Conservation (phyloP, 53 echinoderm and acorn worm genomes). For the Echinometra lucunter region DNA sequence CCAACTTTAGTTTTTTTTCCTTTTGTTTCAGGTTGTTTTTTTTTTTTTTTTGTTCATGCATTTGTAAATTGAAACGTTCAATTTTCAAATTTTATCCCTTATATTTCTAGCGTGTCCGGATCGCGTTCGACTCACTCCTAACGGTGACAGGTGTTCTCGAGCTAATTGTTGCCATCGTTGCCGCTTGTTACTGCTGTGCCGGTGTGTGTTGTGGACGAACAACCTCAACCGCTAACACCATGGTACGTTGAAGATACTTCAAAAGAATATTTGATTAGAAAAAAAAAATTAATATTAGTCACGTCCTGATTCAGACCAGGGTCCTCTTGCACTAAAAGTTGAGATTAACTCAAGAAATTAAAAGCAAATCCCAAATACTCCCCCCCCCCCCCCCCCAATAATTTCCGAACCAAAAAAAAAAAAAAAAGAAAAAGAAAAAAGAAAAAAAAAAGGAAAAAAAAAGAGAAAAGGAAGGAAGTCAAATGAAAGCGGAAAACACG, state of each 20-base stretch:
- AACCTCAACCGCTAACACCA: not conserved
- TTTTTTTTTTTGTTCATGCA: not conserved
- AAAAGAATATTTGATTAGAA: not conserved
- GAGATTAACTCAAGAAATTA: too few relatives aligned
- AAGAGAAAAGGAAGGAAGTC: too few relatives aligned
- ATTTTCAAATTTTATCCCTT: not conserved
- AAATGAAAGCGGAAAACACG: too few relatives aligned
- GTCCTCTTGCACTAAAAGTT: too few relatives aligned
- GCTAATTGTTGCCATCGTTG: not conserved
- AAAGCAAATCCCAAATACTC: too few relatives aligned
- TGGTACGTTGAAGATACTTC: not conserved
- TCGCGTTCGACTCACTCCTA: not conserved
- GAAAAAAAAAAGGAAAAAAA: too few relatives aligned
- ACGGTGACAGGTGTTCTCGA: not conserved
- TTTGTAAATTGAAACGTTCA: not conserved
- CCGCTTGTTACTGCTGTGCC: slow-evolving; percentile 19
- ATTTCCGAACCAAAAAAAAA: too few relatives aligned
- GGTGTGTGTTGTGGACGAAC: slow-evolving; percentile 16
- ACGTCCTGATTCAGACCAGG: too few relatives aligned
- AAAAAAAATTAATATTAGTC: not conserved
- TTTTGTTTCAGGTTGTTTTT: not conserved
- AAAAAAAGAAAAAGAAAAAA: too few relatives aligned
- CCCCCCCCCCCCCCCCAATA: too few relatives aligned
- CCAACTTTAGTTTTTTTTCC: too few relatives aligned
- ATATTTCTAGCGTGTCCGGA: not conserved